Evolutionary conservation across 2,797 vertebrate species (phyloP).

Genomic region (Pangasius sanitwongsei): DNA sequence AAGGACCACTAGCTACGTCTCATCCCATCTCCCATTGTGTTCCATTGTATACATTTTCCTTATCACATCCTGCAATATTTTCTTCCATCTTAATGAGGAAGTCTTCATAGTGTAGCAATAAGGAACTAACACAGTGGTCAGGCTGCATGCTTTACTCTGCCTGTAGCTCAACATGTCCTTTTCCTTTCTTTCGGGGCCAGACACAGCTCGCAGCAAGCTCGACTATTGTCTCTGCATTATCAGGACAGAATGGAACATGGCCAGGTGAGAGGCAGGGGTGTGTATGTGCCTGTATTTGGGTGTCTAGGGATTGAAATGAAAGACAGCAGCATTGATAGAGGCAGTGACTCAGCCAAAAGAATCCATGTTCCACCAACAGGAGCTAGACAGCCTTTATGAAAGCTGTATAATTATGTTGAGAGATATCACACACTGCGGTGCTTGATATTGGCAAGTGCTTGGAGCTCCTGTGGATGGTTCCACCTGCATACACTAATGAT

Average conservation of each 20-base stretch:
- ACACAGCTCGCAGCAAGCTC: conserved; percentile 16
- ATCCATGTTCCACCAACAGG: neutral
- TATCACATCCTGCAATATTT: neutral
- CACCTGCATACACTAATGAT: neutral
- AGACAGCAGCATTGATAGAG: conserved; percentile 19
- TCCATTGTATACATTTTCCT: neutral
- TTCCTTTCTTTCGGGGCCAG: conserved; percentile 4
- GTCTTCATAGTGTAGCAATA: neutral
- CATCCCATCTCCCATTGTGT: neutral
- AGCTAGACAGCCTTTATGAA: neutral
- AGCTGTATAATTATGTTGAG: neutral
- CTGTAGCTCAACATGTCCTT: neutral
- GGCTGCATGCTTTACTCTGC: neutral
- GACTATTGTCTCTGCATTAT: conserved; percentile 4
- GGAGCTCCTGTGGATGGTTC: neutral
- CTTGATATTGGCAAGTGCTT: neutral
- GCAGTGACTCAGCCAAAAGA: conserved; percentile 2
- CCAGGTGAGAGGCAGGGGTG: conserved; percentile 8
- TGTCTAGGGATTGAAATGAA: conserved; percentile 16
- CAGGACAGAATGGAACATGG: neutral
- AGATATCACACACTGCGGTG: neutral
- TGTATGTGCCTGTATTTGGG: conserved; percentile 3
- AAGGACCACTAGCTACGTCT: too few species aligned
- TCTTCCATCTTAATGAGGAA: neutral
- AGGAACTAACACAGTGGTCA: neutral